phyloP scores from a whole-genome alignment of 2,888 invertebrate species.

The Epiblema foenella region DNA sequence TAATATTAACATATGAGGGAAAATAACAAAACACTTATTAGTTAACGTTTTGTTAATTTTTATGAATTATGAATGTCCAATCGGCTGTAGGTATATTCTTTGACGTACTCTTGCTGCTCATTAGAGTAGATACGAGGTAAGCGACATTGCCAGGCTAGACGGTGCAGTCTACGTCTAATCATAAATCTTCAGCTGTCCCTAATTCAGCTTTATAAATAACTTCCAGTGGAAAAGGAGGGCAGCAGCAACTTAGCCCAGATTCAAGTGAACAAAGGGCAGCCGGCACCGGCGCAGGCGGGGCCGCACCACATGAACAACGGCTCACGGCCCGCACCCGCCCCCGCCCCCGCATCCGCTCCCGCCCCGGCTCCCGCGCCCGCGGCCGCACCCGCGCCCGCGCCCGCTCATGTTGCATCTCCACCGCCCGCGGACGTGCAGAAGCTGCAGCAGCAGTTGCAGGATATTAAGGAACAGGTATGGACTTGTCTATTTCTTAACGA shows the following conservation, averaged over 20 bases:
- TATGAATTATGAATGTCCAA: no score
- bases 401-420: conserved; percentile 46
- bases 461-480: conserved; percentile 97
- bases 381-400: conserved; percentile 75
- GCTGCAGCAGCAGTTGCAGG: conserved; percentile 91
- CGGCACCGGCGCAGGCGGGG: conserved; percentile 73
- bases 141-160: no score
- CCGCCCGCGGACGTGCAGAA: conserved; percentile 90
- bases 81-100: no score
- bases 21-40: no score
- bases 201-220: neutral
- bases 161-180: no score
- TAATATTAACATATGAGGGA: no score
- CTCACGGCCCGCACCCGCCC: conserved; percentile 59
- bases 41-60: no score
- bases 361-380: conserved; percentile 54
- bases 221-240: conserved; percentile 68
- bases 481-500: neutral
- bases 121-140: no score
- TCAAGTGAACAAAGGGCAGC: conserved; percentile 80
- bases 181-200: neutral
- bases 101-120: no score
- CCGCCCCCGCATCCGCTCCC: conserved; percentile 64
- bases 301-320: conserved; percentile 81
- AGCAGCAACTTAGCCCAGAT: conserved; percentile 76